These are phyloP conservation scores for Stictonetta naevosa DNA, from an alignment of 2,113 vertebrate species.

Conservation along the genomic window DNA sequence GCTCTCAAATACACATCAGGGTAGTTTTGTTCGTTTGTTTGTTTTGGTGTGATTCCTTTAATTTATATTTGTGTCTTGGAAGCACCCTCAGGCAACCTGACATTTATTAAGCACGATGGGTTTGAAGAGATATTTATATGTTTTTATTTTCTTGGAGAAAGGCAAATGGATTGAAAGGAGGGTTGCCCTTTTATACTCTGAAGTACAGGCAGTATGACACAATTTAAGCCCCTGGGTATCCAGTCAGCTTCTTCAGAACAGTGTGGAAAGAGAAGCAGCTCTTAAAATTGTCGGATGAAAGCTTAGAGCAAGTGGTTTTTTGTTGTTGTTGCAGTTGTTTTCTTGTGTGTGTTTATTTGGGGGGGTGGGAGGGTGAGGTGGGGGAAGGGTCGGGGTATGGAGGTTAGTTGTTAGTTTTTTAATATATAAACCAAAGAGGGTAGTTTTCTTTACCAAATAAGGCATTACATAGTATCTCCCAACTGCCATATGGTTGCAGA, in stretches of 20 bases:
- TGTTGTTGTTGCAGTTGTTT: neutral
- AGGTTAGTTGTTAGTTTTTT: neutral
- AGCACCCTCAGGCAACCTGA: neutral
- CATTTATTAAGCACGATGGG: conserved; percentile 37
- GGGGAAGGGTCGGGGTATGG: too few relatives aligned
- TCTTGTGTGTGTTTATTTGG: neutral
- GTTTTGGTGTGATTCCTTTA: conserved; percentile 24
- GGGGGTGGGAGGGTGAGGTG: too few relatives aligned
- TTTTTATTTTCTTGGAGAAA: conserved; percentile 10
- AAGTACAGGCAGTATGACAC: neutral
- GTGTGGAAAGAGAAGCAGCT: neutral
- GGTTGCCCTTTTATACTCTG: neutral
- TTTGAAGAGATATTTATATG: conserved; percentile 37
- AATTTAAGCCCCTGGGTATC: neutral
- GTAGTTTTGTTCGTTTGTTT: neutral
- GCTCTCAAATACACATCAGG: conserved; percentile 26
- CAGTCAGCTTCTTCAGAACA: neutral
- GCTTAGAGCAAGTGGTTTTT: neutral
- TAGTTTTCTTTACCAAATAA: neutral
- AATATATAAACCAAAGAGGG: neutral
- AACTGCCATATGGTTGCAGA: neutral
- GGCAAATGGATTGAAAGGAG: neutral
- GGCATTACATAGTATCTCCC: neutral
- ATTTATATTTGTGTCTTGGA: neutral
- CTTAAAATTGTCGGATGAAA: neutral